Conservation (phyloP, 2,113 vertebrate genomes). For the Alaudala cheleensis region DNA sequence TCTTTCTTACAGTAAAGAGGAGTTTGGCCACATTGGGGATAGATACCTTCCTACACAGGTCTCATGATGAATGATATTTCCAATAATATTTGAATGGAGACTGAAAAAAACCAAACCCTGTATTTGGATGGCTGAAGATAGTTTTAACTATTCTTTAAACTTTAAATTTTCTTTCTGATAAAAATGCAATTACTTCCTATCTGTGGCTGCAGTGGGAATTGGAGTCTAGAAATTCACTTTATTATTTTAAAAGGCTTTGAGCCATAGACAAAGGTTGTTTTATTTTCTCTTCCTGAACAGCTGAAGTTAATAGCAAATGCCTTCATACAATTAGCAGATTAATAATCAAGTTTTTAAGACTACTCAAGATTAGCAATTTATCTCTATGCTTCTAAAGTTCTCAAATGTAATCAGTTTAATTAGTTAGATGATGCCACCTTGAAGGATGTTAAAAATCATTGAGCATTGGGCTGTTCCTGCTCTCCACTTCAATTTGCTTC, state of each 20-base stretch:
- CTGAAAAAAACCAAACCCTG: neutral
- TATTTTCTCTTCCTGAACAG: neutral
- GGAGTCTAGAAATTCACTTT: slow-evolving; percentile 14
- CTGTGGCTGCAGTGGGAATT: neutral
- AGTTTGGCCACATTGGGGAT: neutral
- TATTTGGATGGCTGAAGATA: neutral
- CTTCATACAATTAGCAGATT: slow-evolving; percentile 39
- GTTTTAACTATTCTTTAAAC: neutral
- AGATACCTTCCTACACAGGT: neutral
- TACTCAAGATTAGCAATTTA: slow-evolving; percentile 54
- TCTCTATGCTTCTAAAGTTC: slow-evolving; percentile 31
- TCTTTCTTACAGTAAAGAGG: neutral
- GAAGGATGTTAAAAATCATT: slow-evolving; percentile 48
- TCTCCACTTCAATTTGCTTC: slow-evolving; percentile 7
- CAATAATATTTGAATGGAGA: neutral
- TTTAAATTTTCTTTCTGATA: slow-evolving; percentile 3
- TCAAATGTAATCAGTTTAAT: slow-evolving; percentile 59
- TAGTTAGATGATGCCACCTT: slow-evolving; percentile 47
- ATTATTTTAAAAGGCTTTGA: slow-evolving; percentile 40
- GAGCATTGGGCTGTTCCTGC: neutral
- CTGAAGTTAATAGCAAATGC: slow-evolving; percentile 26
- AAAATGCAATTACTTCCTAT: neutral
- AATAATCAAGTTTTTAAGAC: slow-evolving; percentile 49
- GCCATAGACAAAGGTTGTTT: neutral
- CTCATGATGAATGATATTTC: neutral